Evolutionary conservation across 1,140 invertebrate genomes (phyloP), one percentile per base, ranked within the genome.

Genomic region (Drosophila funebris): DNA sequence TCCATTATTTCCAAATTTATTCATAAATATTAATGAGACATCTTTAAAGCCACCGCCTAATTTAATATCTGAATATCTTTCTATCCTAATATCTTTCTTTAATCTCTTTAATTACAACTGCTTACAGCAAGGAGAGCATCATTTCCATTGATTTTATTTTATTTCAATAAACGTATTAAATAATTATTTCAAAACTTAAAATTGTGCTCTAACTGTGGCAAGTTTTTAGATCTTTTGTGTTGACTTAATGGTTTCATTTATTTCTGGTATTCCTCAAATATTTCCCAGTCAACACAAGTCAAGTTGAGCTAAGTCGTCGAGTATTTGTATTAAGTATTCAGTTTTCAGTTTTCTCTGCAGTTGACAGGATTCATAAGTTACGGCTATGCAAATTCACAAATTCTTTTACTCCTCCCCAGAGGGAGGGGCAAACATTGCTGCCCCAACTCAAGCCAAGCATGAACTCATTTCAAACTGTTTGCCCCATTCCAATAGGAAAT

Each of bases 341-440:
- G 22, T 48, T 52, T 31, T 52, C 44, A 29, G 22, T 48, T 52
- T 33, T 52, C 48, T 36, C 57, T 61, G 58, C 58, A 50, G 58
- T 48, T 61, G 58, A 61, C 58, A 61, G 58, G n/a, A 61, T 36
- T 61, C 43, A 61, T 50, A 50, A 61, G 44, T 50, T 61, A 50
- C 31, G 43, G 58, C 58, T 50, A 50, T 61, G 58, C 33, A 61
- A 61, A 50, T 50, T 48, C 44, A 61, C 20, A 50, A 50, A 50
- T 50, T 50, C 44, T 61, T 61, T 37, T 37, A 13, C 20, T 13
- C 52, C 52, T 16, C 14, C n/a, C n/a, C n/a, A n/a, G n/a, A n/a
- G n/a, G n/a, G n/a, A 18, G 29, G 29, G 29, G 48, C 29, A 52
- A 33, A 52, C 5, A 33, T 20, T 48, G 3, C 46, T n/a, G n/a